phyloP scores from a whole-genome alignment of 2,888 invertebrate species.

The Amblyteles armatorius region DNA sequence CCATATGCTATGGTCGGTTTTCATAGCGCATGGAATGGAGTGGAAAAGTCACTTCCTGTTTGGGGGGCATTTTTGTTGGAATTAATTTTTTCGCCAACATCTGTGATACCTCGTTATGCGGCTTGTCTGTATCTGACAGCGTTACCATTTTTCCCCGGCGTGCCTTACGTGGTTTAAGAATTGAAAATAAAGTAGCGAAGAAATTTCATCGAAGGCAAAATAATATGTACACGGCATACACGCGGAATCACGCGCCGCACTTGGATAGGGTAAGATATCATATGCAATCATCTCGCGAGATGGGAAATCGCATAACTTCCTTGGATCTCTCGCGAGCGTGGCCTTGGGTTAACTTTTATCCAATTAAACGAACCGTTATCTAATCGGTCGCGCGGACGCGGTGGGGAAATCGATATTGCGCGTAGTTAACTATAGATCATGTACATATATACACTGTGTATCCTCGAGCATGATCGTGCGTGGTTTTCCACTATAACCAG shows the following conservation, averaged over 20 bases:
- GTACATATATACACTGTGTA: background rate
- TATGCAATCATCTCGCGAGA: conserved; percentile 32
- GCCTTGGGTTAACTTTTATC: conserved; percentile 62
- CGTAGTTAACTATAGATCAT: conserved; percentile 30
- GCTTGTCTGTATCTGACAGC: no score
- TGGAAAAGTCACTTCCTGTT: no score
- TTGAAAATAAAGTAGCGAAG: conserved; percentile 44
- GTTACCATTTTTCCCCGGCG: background rate
- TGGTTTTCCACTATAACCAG: conserved; percentile 36
- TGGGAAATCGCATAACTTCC: conserved; percentile 46
- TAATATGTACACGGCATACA: background rate
- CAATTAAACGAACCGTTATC: conserved; percentile 67
- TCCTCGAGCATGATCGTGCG: conserved; percentile 42
- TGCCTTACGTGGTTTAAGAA: background rate
- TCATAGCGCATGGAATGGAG: no score
- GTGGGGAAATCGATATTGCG: conserved; percentile 49
- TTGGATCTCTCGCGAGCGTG: conserved; percentile 29
- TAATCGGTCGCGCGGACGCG: conserved; percentile 36
- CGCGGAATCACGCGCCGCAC: background rate
- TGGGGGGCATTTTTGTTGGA: no score
- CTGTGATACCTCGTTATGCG: no score
- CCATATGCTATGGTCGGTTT: no score
- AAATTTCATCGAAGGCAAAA: conserved; percentile 7
- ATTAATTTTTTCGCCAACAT: no score
- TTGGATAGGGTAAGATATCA: background rate